phyloP scores from a whole-genome alignment of 2,797 vertebrate species.

The Crocodylus rhombifer region DNA sequence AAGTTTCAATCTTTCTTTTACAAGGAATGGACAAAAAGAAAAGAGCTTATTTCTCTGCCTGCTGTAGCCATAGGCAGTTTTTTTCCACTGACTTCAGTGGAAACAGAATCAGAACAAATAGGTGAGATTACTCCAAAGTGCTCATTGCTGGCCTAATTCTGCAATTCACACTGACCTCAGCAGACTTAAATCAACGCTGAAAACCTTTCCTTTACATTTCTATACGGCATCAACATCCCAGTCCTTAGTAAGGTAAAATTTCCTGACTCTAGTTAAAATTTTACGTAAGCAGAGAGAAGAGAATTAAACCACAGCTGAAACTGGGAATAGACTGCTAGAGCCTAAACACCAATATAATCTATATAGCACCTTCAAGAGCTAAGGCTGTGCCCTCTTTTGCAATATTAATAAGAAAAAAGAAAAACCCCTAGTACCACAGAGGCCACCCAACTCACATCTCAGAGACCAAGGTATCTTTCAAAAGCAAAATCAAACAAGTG shows the following conservation, averaged over 20 bases:
- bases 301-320: not conserved
- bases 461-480: not conserved
- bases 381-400: rapidly evolving
- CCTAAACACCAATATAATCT: not conserved
- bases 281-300: constrained; percentile 20
- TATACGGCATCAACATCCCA: not conserved
- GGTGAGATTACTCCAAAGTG: not conserved
- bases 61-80: not conserved
- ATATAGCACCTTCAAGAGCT: not conserved
- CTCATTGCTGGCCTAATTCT: not conserved
- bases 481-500: not conserved
- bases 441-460: not conserved
- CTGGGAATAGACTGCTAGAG: not conserved
- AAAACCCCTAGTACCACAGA: not conserved
- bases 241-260: constrained; percentile 10
- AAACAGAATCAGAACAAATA: not conserved
- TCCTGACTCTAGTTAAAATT: constrained; percentile 11
- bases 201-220: not conserved
- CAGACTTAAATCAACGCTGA: too few species aligned
- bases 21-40: not conserved
- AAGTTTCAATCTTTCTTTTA: not conserved
- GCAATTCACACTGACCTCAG: not conserved
- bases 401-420: not conserved
- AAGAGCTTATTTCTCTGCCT: not conserved
- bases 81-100: not conserved